These are phyloP conservation scores for Agrochola litura DNA, from an alignment of 2,888 invertebrate genomes.

Conservation along the genomic window DNA sequence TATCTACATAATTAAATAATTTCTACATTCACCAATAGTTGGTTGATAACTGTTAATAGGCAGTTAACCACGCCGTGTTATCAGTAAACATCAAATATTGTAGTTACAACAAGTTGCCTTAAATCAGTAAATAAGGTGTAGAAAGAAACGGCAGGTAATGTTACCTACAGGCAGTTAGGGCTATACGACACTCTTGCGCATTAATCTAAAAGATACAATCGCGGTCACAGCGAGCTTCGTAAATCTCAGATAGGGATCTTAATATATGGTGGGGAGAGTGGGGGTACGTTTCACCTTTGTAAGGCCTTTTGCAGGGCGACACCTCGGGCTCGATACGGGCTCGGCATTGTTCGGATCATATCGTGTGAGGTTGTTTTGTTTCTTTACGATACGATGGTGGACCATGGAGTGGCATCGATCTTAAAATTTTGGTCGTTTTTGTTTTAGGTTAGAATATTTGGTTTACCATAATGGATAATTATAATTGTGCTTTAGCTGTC, in stretches of 20 bases:
- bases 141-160: conserved; percentile 73
- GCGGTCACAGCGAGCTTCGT: conserved; percentile 79
- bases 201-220: conserved; percentile 88
- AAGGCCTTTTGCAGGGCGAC: conserved; percentile 69
- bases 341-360: conserved; percentile 71
- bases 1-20: conserved; percentile 45
- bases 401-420: conserved; percentile 39
- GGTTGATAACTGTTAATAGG: conserved; percentile 41
- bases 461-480: not conserved
- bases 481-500: not conserved
- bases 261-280: conserved; percentile 75
- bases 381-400: conserved; percentile 53
- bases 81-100: conserved; percentile 67
- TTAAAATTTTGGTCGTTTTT: conserved; percentile 36
- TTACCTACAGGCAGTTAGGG: conserved; percentile 78
- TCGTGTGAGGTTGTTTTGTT: conserved; percentile 65
- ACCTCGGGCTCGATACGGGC: conserved; percentile 68
- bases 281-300: conserved; percentile 72
- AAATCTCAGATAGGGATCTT: conserved; percentile 88
- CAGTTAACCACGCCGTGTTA: conserved; percentile 60
- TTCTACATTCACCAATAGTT: conserved; percentile 35
- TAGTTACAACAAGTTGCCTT: conserved; percentile 55
- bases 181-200: conserved; percentile 79
- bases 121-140: conserved; percentile 74
- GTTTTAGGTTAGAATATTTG: not conserved